Evolutionary conservation across 2,888 invertebrate genomes (phyloP).

Genomic region (Trissolcus brochymenae): DNA sequence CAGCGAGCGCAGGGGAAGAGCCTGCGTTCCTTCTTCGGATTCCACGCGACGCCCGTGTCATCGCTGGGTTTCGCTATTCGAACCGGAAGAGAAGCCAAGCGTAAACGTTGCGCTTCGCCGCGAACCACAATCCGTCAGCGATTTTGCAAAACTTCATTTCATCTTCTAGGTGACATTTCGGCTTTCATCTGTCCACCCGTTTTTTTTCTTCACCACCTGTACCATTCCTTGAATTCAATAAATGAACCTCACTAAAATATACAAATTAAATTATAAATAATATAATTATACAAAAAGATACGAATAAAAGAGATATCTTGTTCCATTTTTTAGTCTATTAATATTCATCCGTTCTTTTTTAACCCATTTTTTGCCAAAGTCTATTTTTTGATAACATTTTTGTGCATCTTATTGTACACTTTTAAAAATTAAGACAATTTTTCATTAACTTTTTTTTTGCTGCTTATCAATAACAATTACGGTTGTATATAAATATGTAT

Average conservation of each 20-base stretch:
- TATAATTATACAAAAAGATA: too few relatives aligned
- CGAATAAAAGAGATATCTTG: too few relatives aligned
- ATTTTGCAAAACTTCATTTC: constrained; percentile 53
- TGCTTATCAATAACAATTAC: neutral
- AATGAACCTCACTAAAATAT: too few relatives aligned
- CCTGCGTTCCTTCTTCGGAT: constrained; percentile 61
- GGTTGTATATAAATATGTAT: neutral
- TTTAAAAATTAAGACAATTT: too few relatives aligned
- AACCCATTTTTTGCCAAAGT: too few relatives aligned
- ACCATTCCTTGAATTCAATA: neutral
- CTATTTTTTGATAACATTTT: too few relatives aligned
- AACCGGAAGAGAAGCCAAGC: constrained; percentile 62
- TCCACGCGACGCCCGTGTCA: constrained; percentile 61
- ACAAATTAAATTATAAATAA: too few relatives aligned
- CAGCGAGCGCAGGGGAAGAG: constrained; percentile 62
- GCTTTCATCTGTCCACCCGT: constrained; percentile 15
- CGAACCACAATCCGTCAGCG: constrained; percentile 58
- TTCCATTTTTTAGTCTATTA: too few relatives aligned
- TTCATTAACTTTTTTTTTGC: too few relatives aligned
- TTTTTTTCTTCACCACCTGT: neutral
- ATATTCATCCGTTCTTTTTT: too few relatives aligned
- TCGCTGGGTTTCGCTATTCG: constrained; percentile 59
- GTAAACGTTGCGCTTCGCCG: constrained; percentile 59
- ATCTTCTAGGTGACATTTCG: constrained; percentile 55
- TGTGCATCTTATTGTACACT: too few relatives aligned